A percentile compares a stretch with the other conserved stretches of the same genome.
Evolutionary conservation across 2,113 vertebrate species (phyloP).

Genomic region (Oxyruncus cristatus): DNA sequence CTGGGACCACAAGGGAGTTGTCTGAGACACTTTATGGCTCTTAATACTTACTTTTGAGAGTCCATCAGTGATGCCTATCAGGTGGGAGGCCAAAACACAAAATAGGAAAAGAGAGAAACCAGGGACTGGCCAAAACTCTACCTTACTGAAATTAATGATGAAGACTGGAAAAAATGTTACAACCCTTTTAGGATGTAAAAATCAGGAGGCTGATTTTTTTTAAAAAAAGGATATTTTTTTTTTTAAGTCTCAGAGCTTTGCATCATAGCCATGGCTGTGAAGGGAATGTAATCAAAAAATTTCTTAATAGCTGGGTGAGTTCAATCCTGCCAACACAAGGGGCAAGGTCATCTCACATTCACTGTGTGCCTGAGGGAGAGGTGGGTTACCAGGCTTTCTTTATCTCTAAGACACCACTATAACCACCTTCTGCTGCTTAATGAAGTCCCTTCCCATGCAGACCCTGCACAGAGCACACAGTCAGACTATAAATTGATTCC

Average conservation of each 20-base stretch:
- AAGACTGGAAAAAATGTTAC: background rate
- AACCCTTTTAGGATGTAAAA: background rate
- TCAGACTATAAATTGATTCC: background rate
- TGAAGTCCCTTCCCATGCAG: background rate
- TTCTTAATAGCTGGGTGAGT: background rate
- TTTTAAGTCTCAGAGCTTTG: background rate
- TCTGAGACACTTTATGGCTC: background rate
- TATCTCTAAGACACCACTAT: background rate
- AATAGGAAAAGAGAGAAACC: background rate
- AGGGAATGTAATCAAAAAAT: background rate
- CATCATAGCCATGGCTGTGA: background rate
- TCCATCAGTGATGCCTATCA: background rate
- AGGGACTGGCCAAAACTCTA: background rate
- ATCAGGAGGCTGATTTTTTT: background rate
- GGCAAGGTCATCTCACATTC: background rate
- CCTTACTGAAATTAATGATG: background rate
- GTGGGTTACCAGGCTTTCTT: background rate
- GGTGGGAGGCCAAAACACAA: background rate
- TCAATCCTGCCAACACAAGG: background rate
- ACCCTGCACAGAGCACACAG: background rate
- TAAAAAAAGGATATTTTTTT: background rate
- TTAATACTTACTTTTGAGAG: background rate
- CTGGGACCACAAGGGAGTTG: background rate
- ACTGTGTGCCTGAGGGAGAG: background rate
- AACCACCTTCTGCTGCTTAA: background rate